phyloP scores from a whole-genome alignment of 2,113 vertebrate genomes.

The Dicerorhinus sumatrensis region DNA sequence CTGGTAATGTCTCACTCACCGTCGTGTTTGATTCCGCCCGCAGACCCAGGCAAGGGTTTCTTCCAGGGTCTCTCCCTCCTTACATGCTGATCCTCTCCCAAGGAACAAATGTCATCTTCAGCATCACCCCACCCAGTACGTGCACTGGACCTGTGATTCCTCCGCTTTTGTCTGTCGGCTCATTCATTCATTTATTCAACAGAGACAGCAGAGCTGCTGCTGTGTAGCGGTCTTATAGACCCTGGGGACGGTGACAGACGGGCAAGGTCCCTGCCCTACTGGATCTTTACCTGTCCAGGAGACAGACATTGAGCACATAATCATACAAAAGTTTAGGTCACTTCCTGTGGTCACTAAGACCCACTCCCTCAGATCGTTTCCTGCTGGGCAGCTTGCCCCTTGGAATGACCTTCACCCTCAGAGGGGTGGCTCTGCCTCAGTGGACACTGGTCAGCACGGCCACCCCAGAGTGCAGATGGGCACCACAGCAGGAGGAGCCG shows the following conservation, averaged over 20 bases:
- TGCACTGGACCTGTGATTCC: neutral
- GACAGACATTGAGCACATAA: neutral
- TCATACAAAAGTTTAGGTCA: neutral
- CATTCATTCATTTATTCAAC: neutral
- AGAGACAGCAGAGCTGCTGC: neutral
- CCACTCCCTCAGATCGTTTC: neutral
- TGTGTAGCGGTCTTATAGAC: neutral
- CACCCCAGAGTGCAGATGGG: no score
- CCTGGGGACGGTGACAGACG: neutral
- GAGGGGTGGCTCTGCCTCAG: neutral
- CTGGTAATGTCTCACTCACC: neutral
- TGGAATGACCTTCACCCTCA: neutral
- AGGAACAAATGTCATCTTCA: neutral
- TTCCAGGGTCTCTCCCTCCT: neutral
- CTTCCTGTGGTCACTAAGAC: neutral
- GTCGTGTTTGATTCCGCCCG: neutral
- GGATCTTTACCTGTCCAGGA: neutral
- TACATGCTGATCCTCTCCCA: neutral
- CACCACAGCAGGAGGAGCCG: neutral
- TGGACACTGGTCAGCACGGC: neutral
- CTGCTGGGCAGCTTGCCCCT: neutral
- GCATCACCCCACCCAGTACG: neutral
- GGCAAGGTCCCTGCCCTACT: neutral
- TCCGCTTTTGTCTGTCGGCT: neutral
- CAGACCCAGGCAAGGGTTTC: neutral